These are phyloP conservation scores for Trichopoda pennipes DNA, from an alignment of 2,888 invertebrate genomes.

Conservation along the genomic window DNA sequence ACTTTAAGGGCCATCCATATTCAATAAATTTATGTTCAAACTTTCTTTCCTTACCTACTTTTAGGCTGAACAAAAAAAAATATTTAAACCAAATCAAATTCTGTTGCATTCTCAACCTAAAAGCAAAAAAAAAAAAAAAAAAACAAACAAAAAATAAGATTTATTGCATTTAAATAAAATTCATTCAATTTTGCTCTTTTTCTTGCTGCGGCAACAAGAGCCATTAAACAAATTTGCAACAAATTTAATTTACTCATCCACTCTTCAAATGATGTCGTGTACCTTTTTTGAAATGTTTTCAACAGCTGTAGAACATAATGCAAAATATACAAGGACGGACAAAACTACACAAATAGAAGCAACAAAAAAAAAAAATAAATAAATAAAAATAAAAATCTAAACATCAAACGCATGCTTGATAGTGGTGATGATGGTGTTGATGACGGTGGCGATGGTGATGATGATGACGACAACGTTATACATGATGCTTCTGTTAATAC, in stretches of 20 bases:
- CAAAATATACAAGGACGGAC: slow-evolving; percentile 18
- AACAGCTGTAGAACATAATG: slow-evolving; percentile 61
- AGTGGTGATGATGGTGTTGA: slow-evolving; percentile 33
- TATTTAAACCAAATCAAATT: not conserved
- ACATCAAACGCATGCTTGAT: slow-evolving; percentile 49
- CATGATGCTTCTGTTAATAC: slow-evolving; percentile 49
- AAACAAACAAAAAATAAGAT: too few relatives aligned
- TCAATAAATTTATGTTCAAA: not conserved
- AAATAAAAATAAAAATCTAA: not conserved
- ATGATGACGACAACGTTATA: slow-evolving; percentile 41
- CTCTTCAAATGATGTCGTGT: not conserved
- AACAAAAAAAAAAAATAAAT: not conserved
- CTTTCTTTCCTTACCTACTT: slow-evolving; percentile 33
- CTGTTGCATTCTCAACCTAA: not conserved
- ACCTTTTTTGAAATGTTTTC: slow-evolving; percentile 61
- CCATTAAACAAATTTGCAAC: slow-evolving; percentile 28
- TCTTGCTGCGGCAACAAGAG: slow-evolving; percentile 26
- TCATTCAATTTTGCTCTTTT: slow-evolving; percentile 58
- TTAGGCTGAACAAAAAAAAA: slow-evolving; percentile 27
- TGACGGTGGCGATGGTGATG: slow-evolving; percentile 11
- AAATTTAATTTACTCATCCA: slow-evolving; percentile 20
- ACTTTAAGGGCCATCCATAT: not conserved
- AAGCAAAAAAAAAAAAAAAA: too few relatives aligned
- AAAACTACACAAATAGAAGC: not conserved
- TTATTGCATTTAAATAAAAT: slow-evolving; percentile 51